Conservation (phyloP, 2,888 invertebrate genomes). For the Campoplex nolae region DNA sequence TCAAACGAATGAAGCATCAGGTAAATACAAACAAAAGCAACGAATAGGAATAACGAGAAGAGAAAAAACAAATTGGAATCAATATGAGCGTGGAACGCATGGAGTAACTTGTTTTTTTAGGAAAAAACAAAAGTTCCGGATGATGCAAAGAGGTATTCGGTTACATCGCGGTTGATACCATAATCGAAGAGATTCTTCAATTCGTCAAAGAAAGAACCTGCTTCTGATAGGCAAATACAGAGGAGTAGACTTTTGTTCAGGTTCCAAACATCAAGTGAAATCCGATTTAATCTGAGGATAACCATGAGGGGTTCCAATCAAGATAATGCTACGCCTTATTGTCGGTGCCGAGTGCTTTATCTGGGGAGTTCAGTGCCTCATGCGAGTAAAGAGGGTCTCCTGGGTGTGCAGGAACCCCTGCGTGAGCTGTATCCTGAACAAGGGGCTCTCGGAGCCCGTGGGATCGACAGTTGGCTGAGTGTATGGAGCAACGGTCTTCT, state of each 20-base stretch:
- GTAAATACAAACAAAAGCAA: conserved; percentile 52
- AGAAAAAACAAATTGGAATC: conserved; percentile 46
- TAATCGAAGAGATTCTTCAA: conserved; percentile 34
- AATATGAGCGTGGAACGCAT: conserved; percentile 79
- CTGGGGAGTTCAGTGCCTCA: conserved; percentile 98
- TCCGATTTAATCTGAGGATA: background rate
- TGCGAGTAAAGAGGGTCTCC: conserved; percentile 98
- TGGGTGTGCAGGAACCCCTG: conserved; percentile 98
- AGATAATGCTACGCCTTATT: conserved; percentile 95
- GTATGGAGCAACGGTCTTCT: conserved; percentile 98
- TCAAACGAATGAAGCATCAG: conserved; percentile 47
- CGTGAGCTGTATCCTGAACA: conserved; percentile 98
- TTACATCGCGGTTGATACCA: conserved; percentile 36
- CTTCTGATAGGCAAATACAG: background rate
- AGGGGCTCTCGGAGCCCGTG: conserved; percentile 94
- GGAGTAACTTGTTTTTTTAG: conserved; percentile 76
- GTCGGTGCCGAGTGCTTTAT: conserved; percentile 98
- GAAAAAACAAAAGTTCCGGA: conserved; percentile 79
- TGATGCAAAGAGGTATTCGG: conserved; percentile 77
- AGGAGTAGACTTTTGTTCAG: background rate
- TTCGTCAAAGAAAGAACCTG: background rate
- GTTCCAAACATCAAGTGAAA: background rate
- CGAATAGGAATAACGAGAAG: conserved; percentile 8
- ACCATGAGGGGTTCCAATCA: conserved; percentile 84
- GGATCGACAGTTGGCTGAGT: conserved; percentile 98